Percentiles rank a stretch among this genome's conserved stretches.
phyloP scores from a whole-genome alignment of 2,797 vertebrate genomes.

The Xenops minutus region DNA sequence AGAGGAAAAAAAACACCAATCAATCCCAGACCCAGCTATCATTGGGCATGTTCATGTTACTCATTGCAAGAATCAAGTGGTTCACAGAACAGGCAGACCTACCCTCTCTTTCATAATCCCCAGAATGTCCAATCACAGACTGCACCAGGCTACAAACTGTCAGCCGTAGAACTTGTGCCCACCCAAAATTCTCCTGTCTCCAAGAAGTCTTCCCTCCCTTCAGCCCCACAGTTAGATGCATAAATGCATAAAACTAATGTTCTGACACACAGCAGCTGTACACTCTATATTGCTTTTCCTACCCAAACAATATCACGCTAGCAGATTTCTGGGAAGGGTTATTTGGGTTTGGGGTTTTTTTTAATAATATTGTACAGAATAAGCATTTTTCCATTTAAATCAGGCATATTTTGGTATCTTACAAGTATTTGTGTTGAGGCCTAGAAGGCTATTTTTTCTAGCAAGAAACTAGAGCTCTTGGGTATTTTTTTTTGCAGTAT shows the following conservation, averaged over 20 bases:
- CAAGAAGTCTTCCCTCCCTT: not conserved
- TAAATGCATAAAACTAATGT: not conserved
- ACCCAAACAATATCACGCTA: not conserved
- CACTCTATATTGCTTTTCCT: not conserved
- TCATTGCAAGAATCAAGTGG: not conserved
- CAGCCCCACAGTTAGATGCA: not conserved
- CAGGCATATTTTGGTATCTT: not conserved
- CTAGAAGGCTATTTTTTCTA: not conserved
- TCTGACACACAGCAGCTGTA: not conserved
- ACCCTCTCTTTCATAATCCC: not conserved
- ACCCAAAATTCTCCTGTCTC: not conserved
- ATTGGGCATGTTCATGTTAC: not conserved
- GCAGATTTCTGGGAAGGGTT: not conserved
- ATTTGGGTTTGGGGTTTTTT: not conserved
- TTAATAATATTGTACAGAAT: not conserved
- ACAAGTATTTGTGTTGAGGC: not conserved
- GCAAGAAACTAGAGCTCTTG: not conserved
- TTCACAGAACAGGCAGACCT: not conserved
- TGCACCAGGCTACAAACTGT: fast-evolving
- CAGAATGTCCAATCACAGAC: not conserved
- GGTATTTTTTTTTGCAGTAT: not conserved
- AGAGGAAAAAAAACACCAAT: not conserved
- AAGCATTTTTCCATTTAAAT: not conserved
- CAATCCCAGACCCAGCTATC: not conserved
- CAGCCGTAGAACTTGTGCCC: not conserved